Evolutionary conservation across 1,140 invertebrate genomes (phyloP).

Genomic region (Pissodes strobi): DNA sequence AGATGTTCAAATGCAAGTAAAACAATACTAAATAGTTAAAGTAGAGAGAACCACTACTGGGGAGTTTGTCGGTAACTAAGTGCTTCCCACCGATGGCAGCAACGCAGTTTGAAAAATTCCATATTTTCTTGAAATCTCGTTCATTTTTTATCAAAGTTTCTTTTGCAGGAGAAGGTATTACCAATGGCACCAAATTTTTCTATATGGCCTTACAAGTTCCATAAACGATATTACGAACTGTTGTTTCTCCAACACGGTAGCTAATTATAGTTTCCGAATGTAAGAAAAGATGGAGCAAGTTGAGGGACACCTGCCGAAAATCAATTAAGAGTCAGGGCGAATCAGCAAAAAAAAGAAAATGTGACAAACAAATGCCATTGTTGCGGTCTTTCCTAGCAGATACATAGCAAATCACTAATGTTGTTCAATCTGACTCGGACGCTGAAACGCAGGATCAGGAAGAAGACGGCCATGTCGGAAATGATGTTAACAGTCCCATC

Average conservation of each 20-base stretch:
- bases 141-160: conserved; percentile 4
- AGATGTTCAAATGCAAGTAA: no score
- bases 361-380: conserved; percentile 3
- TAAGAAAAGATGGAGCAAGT: neutral
- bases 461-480: neutral
- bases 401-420: conserved; percentile 1
- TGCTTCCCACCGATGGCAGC: no score
- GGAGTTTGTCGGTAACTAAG: no score
- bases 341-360: conserved; percentile 3
- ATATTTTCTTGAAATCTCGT: neutral
- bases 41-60: no score
- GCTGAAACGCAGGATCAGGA: conserved; percentile 1
- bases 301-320: no score
- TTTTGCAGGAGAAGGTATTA: conserved; percentile 1
- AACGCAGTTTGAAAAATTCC: conserved; percentile 29
- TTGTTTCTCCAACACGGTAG: neutral
- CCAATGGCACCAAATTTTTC: neutral
- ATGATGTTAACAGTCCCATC: conserved; percentile 3
- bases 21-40: no score
- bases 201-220: neutral
- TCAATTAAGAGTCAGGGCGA: neutral
- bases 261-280: neutral
- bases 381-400: neutral
- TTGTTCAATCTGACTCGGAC: neutral
- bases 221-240: no score